Evolutionary conservation across 37 sponge, comb jelly and placozoan genomes (phyloP).

Genomic region (Petrosia ficiformis): DNA sequence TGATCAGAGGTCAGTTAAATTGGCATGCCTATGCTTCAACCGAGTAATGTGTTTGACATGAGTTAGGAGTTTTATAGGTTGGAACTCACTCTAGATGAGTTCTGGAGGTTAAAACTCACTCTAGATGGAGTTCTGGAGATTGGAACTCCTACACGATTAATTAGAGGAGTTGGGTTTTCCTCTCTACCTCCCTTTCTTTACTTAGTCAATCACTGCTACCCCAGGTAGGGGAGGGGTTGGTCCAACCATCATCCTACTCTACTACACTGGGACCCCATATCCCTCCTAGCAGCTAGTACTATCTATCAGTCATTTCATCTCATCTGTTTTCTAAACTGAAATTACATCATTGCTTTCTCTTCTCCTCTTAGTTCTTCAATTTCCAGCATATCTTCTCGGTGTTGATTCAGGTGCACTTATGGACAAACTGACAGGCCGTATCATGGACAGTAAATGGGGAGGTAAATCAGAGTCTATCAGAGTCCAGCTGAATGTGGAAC

Average conservation of each 20-base stretch:
- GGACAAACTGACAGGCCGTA: slow-evolving; percentile 86
- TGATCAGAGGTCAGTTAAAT: no score
- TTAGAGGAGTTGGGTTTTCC: no score
- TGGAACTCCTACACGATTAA: no score
- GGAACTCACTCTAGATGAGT: no score
- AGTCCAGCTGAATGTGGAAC: slow-evolving; percentile 92
- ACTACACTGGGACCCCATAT: not conserved
- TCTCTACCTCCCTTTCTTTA: not conserved
- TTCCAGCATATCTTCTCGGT: slow-evolving; percentile 88
- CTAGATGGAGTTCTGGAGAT: no score
- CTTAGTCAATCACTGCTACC: no score
- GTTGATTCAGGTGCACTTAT: slow-evolving; percentile 73
- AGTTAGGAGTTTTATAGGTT: no score
- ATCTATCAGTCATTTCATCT: not conserved
- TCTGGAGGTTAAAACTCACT: no score
- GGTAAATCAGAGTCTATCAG: slow-evolving; percentile 82
- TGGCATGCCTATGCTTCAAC: no score
- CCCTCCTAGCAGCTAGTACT: not conserved
- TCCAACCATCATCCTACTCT: not conserved
- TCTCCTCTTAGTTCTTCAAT: slow-evolving; percentile 76
- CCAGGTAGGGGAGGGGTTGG: no score
- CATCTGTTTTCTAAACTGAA: not conserved
- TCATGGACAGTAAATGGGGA: slow-evolving; percentile 98
- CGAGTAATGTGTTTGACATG: no score
- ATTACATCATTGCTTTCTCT: not conserved